Percentiles rank a stretch among this genome's conserved stretches.
Conservation (phyloP, 2,113 vertebrate species). For the Lepisosteus osseus region DNA sequence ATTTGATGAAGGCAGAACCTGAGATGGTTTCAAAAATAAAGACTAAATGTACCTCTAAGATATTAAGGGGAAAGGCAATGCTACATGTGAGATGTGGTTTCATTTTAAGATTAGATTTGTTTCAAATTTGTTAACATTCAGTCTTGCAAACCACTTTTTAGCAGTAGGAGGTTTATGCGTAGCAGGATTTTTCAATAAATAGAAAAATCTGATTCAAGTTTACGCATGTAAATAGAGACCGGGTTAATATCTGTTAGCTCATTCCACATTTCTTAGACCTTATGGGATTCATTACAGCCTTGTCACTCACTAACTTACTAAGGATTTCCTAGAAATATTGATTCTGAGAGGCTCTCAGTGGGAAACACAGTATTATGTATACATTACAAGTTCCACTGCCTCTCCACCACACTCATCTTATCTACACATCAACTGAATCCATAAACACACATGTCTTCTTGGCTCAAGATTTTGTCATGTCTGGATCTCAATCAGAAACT, state of each 20-base stretch:
- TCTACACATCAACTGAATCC: background rate
- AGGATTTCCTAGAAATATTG: slow-evolving; percentile 15
- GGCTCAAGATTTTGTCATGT: no score
- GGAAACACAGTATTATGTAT: background rate
- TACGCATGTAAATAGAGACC: background rate
- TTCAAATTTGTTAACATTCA: no score
- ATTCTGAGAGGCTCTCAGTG: background rate
- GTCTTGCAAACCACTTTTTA: no score
- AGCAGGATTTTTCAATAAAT: background rate
- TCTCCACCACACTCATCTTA: background rate
- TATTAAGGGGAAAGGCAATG: no score
- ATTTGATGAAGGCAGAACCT: no score
- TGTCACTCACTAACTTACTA: background rate
- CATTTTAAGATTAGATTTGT: no score
- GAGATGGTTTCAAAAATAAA: no score
- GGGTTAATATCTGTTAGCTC: background rate
- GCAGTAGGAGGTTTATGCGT: background rate
- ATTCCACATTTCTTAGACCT: background rate
- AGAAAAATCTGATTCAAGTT: background rate
- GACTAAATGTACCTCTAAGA: no score
- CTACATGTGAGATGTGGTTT: no score
- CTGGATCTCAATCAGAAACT: no score
- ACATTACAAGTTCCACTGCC: background rate
- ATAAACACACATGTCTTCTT: background rate
- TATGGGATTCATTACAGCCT: slow-evolving; percentile 5